A percentile compares a stretch with the other conserved stretches of the same genome.
These are phyloP conservation scores for Drosophila kambysellisi DNA, from an alignment of 2,888 invertebrate species.

Conservation along the genomic window DNA sequence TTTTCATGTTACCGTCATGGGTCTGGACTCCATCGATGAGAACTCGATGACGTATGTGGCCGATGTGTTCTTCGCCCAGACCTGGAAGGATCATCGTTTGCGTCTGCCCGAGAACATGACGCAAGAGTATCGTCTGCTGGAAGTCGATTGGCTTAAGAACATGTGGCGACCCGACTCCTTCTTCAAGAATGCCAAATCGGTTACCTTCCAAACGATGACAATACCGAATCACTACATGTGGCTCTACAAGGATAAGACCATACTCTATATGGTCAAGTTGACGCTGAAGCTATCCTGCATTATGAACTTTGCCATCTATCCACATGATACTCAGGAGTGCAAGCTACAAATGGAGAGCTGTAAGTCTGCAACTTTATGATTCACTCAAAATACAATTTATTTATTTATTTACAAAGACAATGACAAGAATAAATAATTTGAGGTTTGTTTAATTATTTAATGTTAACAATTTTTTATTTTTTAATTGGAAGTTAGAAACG, in stretches of 20 bases:
- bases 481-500: too few relatives aligned
- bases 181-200: constrained; percentile 97
- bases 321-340: constrained; percentile 97
- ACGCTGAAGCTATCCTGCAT: constrained; percentile 95
- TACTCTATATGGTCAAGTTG: constrained; percentile 93
- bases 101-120: constrained; percentile 96
- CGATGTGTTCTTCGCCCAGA: constrained; percentile 96
- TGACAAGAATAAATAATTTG: not conserved
- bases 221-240: constrained; percentile 97
- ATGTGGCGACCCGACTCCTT: constrained; percentile 98
- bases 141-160: constrained; percentile 95
- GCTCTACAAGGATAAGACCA: constrained; percentile 94
- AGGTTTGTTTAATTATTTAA: not conserved
- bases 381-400: not conserved
- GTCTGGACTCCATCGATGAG: constrained; percentile 97
- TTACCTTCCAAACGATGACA: constrained; percentile 97
- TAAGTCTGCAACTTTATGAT: constrained; percentile 86
- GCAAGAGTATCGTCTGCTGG: constrained; percentile 93
- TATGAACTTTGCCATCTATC: constrained; percentile 97
- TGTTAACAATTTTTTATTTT: not conserved
- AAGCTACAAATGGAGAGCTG: constrained; percentile 97
- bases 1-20: constrained; percentile 97
- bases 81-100: constrained; percentile 95
- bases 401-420: too few relatives aligned
- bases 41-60: constrained; percentile 98